phyloP scores from a whole-genome alignment of 1,140 invertebrate genomes.

The Adelges cooleyi region DNA sequence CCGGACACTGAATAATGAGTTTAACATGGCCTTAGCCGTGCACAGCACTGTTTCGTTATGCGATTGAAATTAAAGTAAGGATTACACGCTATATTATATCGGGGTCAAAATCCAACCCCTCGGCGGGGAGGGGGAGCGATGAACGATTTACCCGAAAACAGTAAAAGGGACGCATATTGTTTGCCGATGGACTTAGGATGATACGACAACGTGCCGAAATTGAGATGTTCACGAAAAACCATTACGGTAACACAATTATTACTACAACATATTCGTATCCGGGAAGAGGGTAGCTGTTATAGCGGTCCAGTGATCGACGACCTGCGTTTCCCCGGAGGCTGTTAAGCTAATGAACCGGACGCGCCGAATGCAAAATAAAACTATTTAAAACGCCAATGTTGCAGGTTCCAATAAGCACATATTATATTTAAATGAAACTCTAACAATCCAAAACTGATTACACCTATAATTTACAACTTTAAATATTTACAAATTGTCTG shows the following conservation, averaged over 20 bases:
- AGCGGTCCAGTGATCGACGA: not conserved
- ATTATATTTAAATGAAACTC: too few relatives aligned
- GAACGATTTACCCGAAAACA: slow-evolving; percentile 18
- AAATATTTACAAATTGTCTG: too few relatives aligned
- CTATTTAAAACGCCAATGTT: too few relatives aligned
- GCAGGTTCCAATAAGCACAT: too few relatives aligned
- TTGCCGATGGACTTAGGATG: slow-evolving; percentile 15
- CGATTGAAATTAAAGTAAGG: slow-evolving; percentile 21
- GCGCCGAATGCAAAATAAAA: too few relatives aligned
- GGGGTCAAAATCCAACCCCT: not conserved
- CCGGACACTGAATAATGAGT: too few relatives aligned
- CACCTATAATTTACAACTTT: too few relatives aligned
- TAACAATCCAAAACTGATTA: too few relatives aligned
- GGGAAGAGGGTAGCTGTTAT: too few relatives aligned
- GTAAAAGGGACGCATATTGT: slow-evolving; percentile 26
- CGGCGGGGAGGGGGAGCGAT: not conserved
- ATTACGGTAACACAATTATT: slow-evolving; percentile 19
- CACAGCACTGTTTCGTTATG: too few relatives aligned
- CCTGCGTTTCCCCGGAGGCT: not conserved
- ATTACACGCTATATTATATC: slow-evolving; percentile 12
- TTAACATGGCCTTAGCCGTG: too few relatives aligned
- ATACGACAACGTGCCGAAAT: not conserved
- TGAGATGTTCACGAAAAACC: slow-evolving; percentile 22
- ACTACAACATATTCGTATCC: not conserved
- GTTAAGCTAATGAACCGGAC: not conserved